phyloP scores from a whole-genome alignment of 1,140 invertebrate genomes.

The Radopholus similis region DNA sequence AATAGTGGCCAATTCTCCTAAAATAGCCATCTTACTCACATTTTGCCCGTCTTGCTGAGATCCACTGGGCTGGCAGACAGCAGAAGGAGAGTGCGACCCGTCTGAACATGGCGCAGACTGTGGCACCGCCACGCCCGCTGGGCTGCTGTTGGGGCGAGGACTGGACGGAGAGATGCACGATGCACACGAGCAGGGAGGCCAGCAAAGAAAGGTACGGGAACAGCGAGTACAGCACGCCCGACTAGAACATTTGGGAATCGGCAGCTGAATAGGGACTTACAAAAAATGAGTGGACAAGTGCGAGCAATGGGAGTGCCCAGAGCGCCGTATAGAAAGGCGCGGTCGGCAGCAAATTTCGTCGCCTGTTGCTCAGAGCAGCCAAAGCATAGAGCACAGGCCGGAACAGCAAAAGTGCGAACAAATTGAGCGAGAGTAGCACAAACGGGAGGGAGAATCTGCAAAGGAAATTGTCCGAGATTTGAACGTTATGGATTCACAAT shows the following conservation, averaged over 20 bases:
- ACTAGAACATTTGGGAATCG: neutral
- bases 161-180: constrained; percentile 70
- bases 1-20: too few relatives aligned
- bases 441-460: constrained; percentile 87
- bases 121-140: neutral
- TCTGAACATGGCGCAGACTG: too few relatives aligned
- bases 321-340: constrained; percentile 81
- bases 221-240: neutral
- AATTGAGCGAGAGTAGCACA: constrained; percentile 79
- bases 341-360: constrained; percentile 70
- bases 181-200: neutral
- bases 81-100: too few relatives aligned
- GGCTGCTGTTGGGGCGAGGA: constrained; percentile 6
- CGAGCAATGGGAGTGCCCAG: constrained; percentile 86
- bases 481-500: constrained; percentile 71
- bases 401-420: constrained; percentile 75
- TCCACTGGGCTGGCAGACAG: too few relatives aligned
- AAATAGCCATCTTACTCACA: too few relatives aligned
- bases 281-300: constrained; percentile 79
- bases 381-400: constrained; percentile 65
- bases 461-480: constrained; percentile 39
- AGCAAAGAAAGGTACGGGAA: neutral
- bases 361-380: constrained; percentile 68
- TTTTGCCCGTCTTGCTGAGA: too few relatives aligned
- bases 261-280: constrained; percentile 68